phyloP scores from a whole-genome alignment of 2,888 invertebrate species.

The Dasypolia templi region DNA sequence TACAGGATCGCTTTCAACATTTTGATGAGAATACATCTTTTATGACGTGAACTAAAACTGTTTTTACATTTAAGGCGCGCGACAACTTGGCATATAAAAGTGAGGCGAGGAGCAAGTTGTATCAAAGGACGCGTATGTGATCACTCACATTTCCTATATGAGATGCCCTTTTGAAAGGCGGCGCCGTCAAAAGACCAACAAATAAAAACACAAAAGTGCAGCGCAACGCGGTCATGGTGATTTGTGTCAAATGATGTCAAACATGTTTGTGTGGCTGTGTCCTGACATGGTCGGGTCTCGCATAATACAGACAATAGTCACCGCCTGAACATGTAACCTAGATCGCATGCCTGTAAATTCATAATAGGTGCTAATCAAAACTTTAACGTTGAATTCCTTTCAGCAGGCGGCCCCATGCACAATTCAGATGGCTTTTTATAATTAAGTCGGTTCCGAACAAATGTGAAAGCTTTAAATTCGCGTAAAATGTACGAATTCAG shows the following conservation, averaged over 20 bases:
- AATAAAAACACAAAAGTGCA: conserved; percentile 62
- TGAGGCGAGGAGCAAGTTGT: conserved; percentile 36
- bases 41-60: conserved; percentile 64
- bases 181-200: conserved; percentile 56
- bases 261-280: conserved; percentile 45
- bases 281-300: conserved; percentile 27
- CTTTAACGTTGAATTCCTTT: conserved; percentile 12
- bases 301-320: conserved; percentile 37
- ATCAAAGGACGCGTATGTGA: conserved; percentile 53
- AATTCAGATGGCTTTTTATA: conserved; percentile 36
- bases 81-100: conserved; percentile 50
- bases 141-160: conserved; percentile 62
- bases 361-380: conserved; percentile 15
- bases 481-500: conserved; percentile 52
- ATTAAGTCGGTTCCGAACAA: conserved; percentile 44
- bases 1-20: conserved; percentile 68
- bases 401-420: conserved; percentile 11
- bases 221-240: conserved; percentile 59
- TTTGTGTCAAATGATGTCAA: conserved; percentile 64
- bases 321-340: conserved; percentile 33
- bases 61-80: conserved; percentile 55
- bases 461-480: conserved; percentile 57
- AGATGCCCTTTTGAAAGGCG: conserved; percentile 56
- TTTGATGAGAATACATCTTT: conserved; percentile 66
- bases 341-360: conserved; percentile 19